Evolutionary conservation across 2,888 invertebrate genomes (phyloP), one percentile per base, ranked within the genome.

Genomic region (Enchytraeus crypticus): DNA sequence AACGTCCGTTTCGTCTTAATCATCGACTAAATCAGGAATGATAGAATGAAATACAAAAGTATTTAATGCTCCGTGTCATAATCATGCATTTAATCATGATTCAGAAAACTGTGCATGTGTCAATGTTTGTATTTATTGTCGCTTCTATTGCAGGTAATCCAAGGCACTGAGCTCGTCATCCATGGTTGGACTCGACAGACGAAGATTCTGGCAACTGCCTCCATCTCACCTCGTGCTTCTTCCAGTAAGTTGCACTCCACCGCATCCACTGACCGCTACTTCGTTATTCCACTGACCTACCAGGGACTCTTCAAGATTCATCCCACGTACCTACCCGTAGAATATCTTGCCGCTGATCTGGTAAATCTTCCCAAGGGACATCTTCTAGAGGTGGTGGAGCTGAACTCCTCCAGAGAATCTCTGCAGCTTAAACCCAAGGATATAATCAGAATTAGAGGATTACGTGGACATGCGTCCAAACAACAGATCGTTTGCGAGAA

Each of bases 181-280:
- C 69, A 69, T 59, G 68, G 68, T 11, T 68, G 65, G 64, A 68
- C 68, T 11, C 51, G 64, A 5, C 69, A 69, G 51, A 57, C 65
- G 3, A 69, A 69, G 63, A 49, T 69, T 2, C 62, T 69, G n/a
- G 65, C 66, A 2, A 32, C 33, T 3, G 23, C 26, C 8, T 30
- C 11, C 1, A n/a, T n/a, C n/a, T n/a, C n/a, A n/a, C n/a, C n/a
- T n/a, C n/a, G n/a, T n/a, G n/a, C n/a, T n/a, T 38, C 38, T 18
- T 8, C 38, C 38, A 8, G 11, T 18, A 8, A 8, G 11, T 38
- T 38, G 62, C 51, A 68, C 2, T 61, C 67, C 14, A 63, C 66
- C 1, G 27, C 33, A 3, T 21, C 32, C 18, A 27, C 18, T 0
- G 33, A 21, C n/a, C 43, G 43, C 2, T 30, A 56, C 26, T 69